Percentiles rank a stretch among this genome's conserved stretches.
Conservation (phyloP, 2,113 vertebrate species). For the Tragelaphus scriptus region DNA sequence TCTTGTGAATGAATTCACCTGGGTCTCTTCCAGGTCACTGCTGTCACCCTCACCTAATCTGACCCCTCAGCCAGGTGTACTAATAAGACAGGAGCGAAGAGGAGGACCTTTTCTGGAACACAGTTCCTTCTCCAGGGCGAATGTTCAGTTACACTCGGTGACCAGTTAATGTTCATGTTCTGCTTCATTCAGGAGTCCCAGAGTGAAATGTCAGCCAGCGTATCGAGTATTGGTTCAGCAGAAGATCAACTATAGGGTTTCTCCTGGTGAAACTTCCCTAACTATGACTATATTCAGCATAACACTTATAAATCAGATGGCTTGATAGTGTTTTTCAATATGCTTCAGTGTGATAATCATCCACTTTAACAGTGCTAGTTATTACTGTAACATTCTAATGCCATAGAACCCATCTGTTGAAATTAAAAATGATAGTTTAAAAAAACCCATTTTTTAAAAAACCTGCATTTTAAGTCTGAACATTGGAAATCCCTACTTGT, state of each 20-base stretch:
- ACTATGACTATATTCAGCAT: not conserved
- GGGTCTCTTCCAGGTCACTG: not conserved
- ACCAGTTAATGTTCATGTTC: not conserved
- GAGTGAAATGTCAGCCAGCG: not conserved
- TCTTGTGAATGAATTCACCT: not conserved
- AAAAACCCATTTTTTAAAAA: not conserved
- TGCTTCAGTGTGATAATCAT: not conserved
- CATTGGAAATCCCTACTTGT: not conserved
- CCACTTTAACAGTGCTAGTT: slow-evolving; percentile 38
- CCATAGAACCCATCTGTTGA: not conserved
- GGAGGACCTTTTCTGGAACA: not conserved
- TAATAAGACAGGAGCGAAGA: not conserved
- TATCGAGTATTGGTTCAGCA: not conserved
- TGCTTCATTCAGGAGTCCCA: not conserved
- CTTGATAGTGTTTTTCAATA: slow-evolving; percentile 45
- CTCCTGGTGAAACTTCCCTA: not conserved
- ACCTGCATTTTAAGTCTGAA: not conserved
- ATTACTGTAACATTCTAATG: not conserved
- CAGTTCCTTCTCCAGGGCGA: not conserved
- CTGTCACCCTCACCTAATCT: not conserved
- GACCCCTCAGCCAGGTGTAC: not conserved
- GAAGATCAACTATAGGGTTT: not conserved
- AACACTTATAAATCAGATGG: slow-evolving; percentile 36
- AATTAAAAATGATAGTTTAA: not conserved
- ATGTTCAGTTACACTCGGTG: not conserved